Base-by-base conservation (phyloP, 1,140 invertebrate species). In the Drosophila melanogaster region DNA sequence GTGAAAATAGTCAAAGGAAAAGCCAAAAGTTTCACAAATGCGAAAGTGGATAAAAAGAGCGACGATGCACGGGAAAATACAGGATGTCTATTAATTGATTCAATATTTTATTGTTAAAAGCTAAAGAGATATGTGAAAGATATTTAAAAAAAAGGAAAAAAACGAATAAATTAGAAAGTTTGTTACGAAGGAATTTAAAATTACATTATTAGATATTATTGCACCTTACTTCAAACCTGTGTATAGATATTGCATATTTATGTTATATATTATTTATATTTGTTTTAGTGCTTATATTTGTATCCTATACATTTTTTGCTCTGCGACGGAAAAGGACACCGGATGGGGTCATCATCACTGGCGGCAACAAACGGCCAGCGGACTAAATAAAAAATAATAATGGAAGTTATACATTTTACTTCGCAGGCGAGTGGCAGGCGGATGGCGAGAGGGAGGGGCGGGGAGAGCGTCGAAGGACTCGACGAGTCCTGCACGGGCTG, bases 381-480 rank as follows among this genome's bases (percentile, higher is more conserved):
- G 44, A 15, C 60, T 59, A 72, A 54, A 77, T 79, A 79, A 59
- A 56, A 77, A 64, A 74, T 67, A 77, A 80, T 77, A 80, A 81
- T 79, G 56, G 70, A 83, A 86, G 79, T 89, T 83, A 87, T 83
- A 87, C 71, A 89, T 89, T 87, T 89, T 79, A 83, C 79, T 77
- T 62, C 59, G 33, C 59, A 75, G 40, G 37, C 70, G 51, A 75
- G 56, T 51, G 69, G 78, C 77, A 81, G 81, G 54, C 55, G 79
- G 62, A 24, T 49, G 53, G 14, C 12, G 37, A 5, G 14, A 14
- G 10, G 33, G 6, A 33, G 37, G 37, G 14, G 4, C 12, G 37
- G 37, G 37, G 12, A 38, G 35, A 58, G 30, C 57, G 53, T 67
- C 33, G 35, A 49, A 59, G 62, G 65, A 53, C 67, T 50, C 43